Percentiles rank a stretch among this genome's conserved stretches.
phyloP scores from a whole-genome alignment of 2,797 vertebrate species.

The Malacoctenus gilli region DNA sequence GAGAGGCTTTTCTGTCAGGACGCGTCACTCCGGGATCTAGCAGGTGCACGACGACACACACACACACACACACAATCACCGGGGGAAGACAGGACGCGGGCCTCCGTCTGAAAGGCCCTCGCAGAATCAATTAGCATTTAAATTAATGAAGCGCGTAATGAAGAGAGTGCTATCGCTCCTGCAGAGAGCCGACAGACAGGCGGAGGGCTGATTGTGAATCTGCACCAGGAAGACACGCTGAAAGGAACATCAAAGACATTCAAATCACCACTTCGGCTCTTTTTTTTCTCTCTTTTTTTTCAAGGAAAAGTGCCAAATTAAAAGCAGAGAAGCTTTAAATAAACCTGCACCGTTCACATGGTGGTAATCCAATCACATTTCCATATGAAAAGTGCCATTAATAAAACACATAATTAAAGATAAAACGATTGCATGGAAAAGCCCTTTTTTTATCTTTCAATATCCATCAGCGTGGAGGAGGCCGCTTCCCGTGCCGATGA shows the following conservation, averaged over 20 bases:
- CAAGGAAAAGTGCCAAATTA: slow-evolving; percentile 64
- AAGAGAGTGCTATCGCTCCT: slow-evolving; percentile 77
- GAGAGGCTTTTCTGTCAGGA: slow-evolving; percentile 70
- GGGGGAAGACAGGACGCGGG: slow-evolving; percentile 58
- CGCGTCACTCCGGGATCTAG: slow-evolving; percentile 61
- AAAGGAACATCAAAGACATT: slow-evolving; percentile 79
- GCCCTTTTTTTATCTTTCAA: slow-evolving; percentile 65
- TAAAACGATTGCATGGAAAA: slow-evolving; percentile 74
- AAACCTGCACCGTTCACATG: slow-evolving; percentile 54
- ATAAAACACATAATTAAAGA: slow-evolving; percentile 81
- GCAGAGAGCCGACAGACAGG: slow-evolving; percentile 65
- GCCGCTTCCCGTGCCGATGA: slow-evolving; percentile 69
- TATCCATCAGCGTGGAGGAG: slow-evolving; percentile 68
- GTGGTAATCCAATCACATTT: slow-evolving; percentile 67
- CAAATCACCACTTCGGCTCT: slow-evolving; percentile 65
- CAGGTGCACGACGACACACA: slow-evolving; percentile 59
- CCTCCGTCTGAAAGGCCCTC: slow-evolving; percentile 69
- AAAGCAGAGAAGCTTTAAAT: slow-evolving; percentile 66
- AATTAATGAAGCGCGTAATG: slow-evolving; percentile 81
- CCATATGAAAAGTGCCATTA: slow-evolving; percentile 73
- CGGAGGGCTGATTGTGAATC: slow-evolving; percentile 59
- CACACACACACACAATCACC: slow-evolving; percentile 48
- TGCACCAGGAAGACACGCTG: slow-evolving; percentile 65
- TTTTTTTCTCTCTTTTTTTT: slow-evolving; percentile 26
- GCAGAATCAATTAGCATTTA: slow-evolving; percentile 82